Base-by-base conservation (phyloP, 2,888 invertebrate species). In the Aricia artaxerxes region DNA sequence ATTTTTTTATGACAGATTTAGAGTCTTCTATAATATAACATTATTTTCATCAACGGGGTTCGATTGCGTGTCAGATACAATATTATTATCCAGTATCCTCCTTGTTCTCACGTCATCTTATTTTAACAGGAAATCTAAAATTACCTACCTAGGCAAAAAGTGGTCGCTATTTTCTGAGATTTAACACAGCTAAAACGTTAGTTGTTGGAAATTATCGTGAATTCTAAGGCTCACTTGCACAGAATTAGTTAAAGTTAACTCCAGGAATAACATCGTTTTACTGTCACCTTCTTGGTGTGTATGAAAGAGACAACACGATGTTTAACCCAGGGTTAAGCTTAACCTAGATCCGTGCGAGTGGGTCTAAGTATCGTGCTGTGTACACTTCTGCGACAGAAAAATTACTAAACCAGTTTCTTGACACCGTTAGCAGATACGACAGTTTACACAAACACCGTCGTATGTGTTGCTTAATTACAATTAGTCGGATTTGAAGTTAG, bases 381-480 rank as follows among this genome's bases (percentile, higher is more conserved):
- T 57, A 49, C 49, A 49, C 9, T 83, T 61, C n/a, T 69, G 69
- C 85, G 84, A 86, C 87, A 13, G 69, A 69, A 69, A 69, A 69
- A 86, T 89, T 88, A 86, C 86, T 69, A 87, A 92, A 93, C 92
- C 91, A 85, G 93, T 92, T 91, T 83, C 84, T 83, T 84, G 82
- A 85, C 86, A 90, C 93, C 92, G 93, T 91, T 93, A 93, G 89
- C 89, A 90, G 69, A 69, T 69, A 69, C 69, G 69, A 35, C 13
- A 35, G 35, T 38, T 69, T 69, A 38, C 69, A 13, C 13, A 7
- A 13, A 69, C 24, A 69, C 69, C 16, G 35, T 38, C 69, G 35
- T 31, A 31, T 69, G 69, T 38, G 35, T 69, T 61, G 24, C n/a
- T 24, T 69, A 69, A 69, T 35, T 69, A 69, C 64, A 69, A 57